Evolutionary conservation across 2,113 vertebrate genomes (phyloP).

Genomic region (Plestiodon gilberti): DNA sequence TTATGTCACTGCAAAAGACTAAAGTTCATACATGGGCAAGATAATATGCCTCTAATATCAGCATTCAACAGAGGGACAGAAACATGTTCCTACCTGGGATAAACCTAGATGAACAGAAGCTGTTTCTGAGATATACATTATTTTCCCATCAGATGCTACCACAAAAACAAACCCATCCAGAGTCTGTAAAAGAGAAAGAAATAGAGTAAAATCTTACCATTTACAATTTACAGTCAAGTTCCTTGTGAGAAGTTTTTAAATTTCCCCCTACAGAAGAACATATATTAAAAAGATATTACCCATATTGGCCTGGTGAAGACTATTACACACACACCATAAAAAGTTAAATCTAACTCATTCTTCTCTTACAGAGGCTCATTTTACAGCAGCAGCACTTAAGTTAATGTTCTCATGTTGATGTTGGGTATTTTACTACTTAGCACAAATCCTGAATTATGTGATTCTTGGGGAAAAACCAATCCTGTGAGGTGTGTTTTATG

Average conservation of each 20-base stretch:
- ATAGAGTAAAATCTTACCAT: slow-evolving; percentile 6
- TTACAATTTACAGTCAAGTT: background rate
- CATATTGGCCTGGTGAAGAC: background rate
- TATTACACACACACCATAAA: background rate
- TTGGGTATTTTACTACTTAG: slow-evolving; percentile 62
- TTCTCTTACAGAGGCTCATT: slow-evolving; percentile 55
- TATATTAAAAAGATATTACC: background rate
- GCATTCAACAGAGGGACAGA: background rate
- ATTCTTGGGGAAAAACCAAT: slow-evolving; percentile 58
- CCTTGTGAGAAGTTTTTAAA: background rate
- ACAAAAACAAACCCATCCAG: slow-evolving; percentile 96
- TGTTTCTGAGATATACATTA: slow-evolving; percentile 98
- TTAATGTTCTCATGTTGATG: slow-evolving; percentile 54
- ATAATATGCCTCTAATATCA: background rate
- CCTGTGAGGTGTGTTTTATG: slow-evolving; percentile 58
- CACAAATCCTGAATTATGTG: slow-evolving; percentile 68
- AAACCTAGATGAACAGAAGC: slow-evolving; percentile 94
- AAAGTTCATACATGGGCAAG: fast-evolving
- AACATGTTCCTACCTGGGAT: slow-evolving; percentile 87
- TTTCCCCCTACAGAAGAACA: slow-evolving; percentile 17
- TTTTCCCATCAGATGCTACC: slow-evolving; percentile 94
- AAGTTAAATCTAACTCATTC: slow-evolving; percentile 26
- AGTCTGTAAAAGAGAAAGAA: slow-evolving; percentile 79
- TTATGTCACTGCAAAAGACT: background rate
- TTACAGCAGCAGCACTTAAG: slow-evolving; percentile 56